These are phyloP conservation scores for Pseudolaguvia tuberculata DNA, from an alignment of 2,113 vertebrate species.

Conservation along the genomic window DNA sequence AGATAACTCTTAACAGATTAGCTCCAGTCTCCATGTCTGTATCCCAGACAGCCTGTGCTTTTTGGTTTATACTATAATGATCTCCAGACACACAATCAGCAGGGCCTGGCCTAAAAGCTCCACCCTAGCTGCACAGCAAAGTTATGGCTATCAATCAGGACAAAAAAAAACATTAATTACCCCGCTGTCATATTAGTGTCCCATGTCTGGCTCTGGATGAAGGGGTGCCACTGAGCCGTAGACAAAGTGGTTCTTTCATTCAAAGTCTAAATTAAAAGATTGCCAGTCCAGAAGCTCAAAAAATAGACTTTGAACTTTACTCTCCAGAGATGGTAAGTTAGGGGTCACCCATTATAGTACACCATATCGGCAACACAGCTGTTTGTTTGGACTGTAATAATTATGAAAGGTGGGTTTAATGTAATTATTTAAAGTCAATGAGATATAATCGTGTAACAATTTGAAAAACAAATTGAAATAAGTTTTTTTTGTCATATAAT, in stretches of 20 bases:
- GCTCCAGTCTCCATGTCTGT: constrained; percentile 27
- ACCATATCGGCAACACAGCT: constrained; percentile 14
- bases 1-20: constrained; percentile 41
- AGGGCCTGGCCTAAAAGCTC: constrained; percentile 14
- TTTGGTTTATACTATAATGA: constrained; percentile 27
- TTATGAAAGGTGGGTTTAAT: neutral
- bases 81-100: constrained; percentile 44
- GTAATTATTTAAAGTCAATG: neutral
- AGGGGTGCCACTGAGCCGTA: neutral
- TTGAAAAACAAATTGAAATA: neutral
- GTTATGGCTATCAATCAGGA: constrained; percentile 48
- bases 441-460: neutral
- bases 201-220: constrained; percentile 22
- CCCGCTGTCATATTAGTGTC: constrained; percentile 30
- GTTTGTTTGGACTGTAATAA: constrained; percentile 8
- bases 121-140: constrained; percentile 25
- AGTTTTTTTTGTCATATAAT: neutral
- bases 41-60: constrained; percentile 25
- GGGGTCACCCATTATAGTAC: constrained; percentile 21
- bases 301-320: constrained; percentile 30
- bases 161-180: constrained; percentile 49
- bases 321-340: neutral
- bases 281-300: constrained; percentile 6
- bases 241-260: constrained; percentile 36
- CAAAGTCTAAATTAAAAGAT: constrained; percentile 39